These are phyloP conservation scores for Harlomillsia oculata DNA, from an alignment of 1,140 invertebrate genomes.

Conservation along the genomic window DNA sequence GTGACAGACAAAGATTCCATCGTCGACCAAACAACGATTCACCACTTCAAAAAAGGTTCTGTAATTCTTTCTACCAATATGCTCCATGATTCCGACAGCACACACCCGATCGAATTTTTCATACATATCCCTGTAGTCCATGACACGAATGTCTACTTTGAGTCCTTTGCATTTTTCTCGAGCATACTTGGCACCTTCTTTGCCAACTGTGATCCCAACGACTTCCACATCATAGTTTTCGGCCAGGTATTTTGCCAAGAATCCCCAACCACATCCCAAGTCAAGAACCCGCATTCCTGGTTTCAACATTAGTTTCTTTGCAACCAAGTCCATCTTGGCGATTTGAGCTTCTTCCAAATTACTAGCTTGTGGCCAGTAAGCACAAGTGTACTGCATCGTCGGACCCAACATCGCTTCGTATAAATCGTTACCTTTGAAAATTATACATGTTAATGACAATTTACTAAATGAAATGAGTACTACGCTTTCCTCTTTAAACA, in stretches of 20 bases:
- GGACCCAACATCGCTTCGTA: constrained; percentile 11
- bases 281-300: constrained; percentile 26
- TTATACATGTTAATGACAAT: too few species aligned
- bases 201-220: constrained; percentile 22
- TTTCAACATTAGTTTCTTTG: constrained; percentile 35
- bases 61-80: constrained; percentile 20
- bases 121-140: constrained; percentile 26
- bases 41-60: constrained; percentile 18
- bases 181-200: constrained; percentile 18
- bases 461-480: neutral
- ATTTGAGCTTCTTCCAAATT: constrained; percentile 34
- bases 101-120: constrained; percentile 24
- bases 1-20: constrained; percentile 15
- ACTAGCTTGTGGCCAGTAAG: constrained; percentile 5
- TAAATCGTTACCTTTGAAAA: constrained; percentile 16
- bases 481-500: too few species aligned
- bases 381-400: constrained; percentile 11
- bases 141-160: constrained; percentile 15
- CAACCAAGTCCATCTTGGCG: constrained; percentile 36
- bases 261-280: constrained; percentile 37
- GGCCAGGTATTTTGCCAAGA: constrained; percentile 17
- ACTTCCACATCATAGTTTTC: constrained; percentile 24
- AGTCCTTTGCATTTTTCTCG: constrained; percentile 10
- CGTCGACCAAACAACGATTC: constrained; percentile 9
- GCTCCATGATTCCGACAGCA: constrained; percentile 22